A percentile compares a stretch with the other conserved stretches of the same genome.
phyloP scores from a whole-genome alignment of 2,888 invertebrate genomes.

The Pandemis corylana region DNA sequence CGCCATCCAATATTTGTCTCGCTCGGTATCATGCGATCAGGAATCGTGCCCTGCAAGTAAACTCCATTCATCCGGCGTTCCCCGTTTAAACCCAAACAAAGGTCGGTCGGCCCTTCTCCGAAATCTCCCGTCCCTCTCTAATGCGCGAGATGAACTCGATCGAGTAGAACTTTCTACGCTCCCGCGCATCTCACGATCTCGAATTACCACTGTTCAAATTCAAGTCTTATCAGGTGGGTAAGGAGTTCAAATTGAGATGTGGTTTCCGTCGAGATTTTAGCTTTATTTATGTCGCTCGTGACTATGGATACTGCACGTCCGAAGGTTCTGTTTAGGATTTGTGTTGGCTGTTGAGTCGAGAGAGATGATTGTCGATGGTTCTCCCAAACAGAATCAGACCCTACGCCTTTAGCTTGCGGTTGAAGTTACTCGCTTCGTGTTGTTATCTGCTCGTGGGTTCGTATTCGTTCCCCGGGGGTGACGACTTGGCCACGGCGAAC shows the following conservation, averaged over 20 bases:
- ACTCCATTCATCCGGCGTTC: constrained; percentile 51
- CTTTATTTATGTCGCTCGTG: constrained; percentile 81
- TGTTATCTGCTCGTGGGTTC: constrained; percentile 40
- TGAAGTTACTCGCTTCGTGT: constrained; percentile 42
- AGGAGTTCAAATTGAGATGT: constrained; percentile 13
- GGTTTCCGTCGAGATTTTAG: constrained; percentile 56
- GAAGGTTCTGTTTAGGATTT: constrained; percentile 71
- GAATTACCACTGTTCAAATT: constrained; percentile 45
- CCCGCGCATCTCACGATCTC: constrained; percentile 67
- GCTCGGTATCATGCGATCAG: constrained; percentile 46
- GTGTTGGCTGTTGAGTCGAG: constrained; percentile 69
- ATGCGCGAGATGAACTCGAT: constrained; percentile 35
- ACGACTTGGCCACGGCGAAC: constrained; percentile 43
- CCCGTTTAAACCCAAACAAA: constrained; percentile 51
- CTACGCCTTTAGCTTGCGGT: constrained; percentile 44
- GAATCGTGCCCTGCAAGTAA: constrained; percentile 49
- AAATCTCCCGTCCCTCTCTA: constrained; percentile 54
- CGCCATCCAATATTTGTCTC: constrained; percentile 37
- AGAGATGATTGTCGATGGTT: constrained; percentile 54
- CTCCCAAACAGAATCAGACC: constrained; percentile 43
- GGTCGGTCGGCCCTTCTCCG: constrained; percentile 56
- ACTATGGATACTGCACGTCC: constrained; percentile 63
- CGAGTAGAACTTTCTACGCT: constrained; percentile 61
- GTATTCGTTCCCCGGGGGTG: constrained; percentile 44
- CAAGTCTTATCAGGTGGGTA: constrained; percentile 47